Percentiles rank a stretch among this genome's conserved stretches.
Evolutionary conservation across 2,113 vertebrate genomes (phyloP).

Genomic region (Butorides virescens): DNA sequence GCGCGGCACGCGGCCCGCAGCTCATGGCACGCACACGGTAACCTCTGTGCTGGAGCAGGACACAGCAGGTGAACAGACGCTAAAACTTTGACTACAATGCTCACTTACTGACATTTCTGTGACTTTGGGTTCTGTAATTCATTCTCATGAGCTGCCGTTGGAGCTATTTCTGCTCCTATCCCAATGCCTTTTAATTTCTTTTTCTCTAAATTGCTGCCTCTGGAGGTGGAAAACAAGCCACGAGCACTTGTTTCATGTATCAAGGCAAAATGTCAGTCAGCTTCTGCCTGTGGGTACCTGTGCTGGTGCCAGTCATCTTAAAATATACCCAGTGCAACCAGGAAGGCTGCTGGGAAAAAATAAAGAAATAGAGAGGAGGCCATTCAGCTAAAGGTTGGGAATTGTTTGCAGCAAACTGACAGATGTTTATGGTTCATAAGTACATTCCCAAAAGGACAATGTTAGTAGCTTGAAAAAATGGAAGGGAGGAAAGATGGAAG

Average conservation of each 20-base stretch:
- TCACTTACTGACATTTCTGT: not conserved
- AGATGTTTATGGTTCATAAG: slow-evolving; percentile 44
- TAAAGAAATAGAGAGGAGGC: not conserved
- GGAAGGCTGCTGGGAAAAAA: not conserved
- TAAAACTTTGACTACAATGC: fast-evolving
- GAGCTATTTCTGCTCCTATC: not conserved
- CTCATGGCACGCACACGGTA: fast-evolving
- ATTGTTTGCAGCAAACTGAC: slow-evolving; percentile 4
- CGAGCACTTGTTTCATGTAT: not conserved
- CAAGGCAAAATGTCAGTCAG: not conserved
- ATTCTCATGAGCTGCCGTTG: not conserved
- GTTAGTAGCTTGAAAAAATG: not conserved
- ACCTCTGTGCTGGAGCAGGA: not conserved
- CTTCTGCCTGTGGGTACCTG: not conserved
- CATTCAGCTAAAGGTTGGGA: not conserved
- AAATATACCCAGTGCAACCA: not conserved
- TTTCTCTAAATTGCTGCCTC: not conserved
- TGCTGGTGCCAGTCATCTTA: not conserved
- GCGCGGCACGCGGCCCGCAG: not conserved
- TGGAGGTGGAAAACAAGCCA: not conserved
- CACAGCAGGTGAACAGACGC: not conserved
- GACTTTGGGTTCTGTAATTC: not conserved
- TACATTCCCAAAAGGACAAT: slow-evolving; percentile 31
- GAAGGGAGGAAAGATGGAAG: not conserved
- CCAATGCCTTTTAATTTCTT: not conserved